Base-by-base conservation (phyloP, 1,140 invertebrate genomes). In the Solenopsis invicta region DNA sequence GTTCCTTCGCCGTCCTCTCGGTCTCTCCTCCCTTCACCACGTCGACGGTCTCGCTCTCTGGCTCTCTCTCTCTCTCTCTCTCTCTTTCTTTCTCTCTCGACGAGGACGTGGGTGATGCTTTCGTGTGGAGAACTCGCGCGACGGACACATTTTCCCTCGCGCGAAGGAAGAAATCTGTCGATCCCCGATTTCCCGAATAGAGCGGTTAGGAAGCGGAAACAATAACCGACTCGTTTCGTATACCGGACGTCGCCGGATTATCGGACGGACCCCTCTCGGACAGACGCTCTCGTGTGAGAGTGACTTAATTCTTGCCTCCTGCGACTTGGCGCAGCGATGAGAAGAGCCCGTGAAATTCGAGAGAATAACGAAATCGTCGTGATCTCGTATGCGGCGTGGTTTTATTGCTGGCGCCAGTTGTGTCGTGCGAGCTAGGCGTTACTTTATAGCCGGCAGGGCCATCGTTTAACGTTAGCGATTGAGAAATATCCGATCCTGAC, bases 221-320 rank as follows among this genome's bases (percentile, higher is more conserved):
- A 88, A 91, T 90, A 89, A 89, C 69, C 45, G 71, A 37, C 41
- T 62, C 56, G 62, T 64, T 52, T 86, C 85, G 52, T 86, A 85
- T 85, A 85, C 82, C 62, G 59, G 74, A 85, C 71, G 24, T 24
- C 56, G 50, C 24, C 4, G 72, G 45, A 88, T 89, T 81, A 81
- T 86, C 54, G 67, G 54, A 74, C 67, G 18, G 37, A 29, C 29
- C 10, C 29, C 10, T 13, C 48, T 21, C 61, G 45, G 9, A 69
- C 77, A 34, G n/a, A 80, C 45, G 29, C 13, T 24, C 24, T n/a
- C n/a, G n/a, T n/a, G 69, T 12, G 24, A 54, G 80, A 74, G 67
- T 41, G 69, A 74, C 56, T 84, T 84, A 75, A 84, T 75, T 84
- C 80, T 48, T 61, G 13, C 45, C 24, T 21, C n/a, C 41, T 12